A percentile compares a stretch with the other conserved stretches of the same genome.
These are phyloP conservation scores for Sylvietta virens DNA, from an alignment of 2,113 vertebrate genomes.

Conservation along the genomic window DNA sequence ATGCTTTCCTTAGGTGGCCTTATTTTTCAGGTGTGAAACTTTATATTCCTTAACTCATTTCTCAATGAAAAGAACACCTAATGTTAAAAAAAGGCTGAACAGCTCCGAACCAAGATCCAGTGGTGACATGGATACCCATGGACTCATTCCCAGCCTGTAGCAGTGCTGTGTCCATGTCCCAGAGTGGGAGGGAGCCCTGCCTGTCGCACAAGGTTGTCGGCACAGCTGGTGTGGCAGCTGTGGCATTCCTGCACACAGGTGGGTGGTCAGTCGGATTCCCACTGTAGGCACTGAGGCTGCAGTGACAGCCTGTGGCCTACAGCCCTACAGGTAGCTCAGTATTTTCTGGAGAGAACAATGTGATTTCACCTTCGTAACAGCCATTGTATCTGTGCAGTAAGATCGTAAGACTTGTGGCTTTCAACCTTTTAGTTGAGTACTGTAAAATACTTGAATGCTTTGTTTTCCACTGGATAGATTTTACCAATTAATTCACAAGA, in stretches of 20 bases:
- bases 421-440: not conserved
- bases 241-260: not conserved
- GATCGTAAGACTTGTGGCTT: not conserved
- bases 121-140: fast-evolving
- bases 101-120: not conserved
- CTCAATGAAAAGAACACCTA: not conserved
- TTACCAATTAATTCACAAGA: not conserved
- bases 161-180: not conserved
- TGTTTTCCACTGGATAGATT: not conserved
- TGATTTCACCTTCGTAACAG: not conserved
- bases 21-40: not conserved
- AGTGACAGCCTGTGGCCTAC: not conserved
- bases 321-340: not conserved
- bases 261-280: no score
- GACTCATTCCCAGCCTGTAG: fast-evolving
- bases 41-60: not conserved
- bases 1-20: not conserved
- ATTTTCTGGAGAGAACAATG: not conserved
- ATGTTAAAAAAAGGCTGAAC: not conserved
- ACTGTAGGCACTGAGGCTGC: not conserved
- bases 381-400: not conserved
- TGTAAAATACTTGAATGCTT: not conserved
- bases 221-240: not conserved
- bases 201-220: fast-evolving
- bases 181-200: fast-evolving